Evolutionary conservation across 2,888 invertebrate species (phyloP).

Genomic region (Volucella bombylans): DNA sequence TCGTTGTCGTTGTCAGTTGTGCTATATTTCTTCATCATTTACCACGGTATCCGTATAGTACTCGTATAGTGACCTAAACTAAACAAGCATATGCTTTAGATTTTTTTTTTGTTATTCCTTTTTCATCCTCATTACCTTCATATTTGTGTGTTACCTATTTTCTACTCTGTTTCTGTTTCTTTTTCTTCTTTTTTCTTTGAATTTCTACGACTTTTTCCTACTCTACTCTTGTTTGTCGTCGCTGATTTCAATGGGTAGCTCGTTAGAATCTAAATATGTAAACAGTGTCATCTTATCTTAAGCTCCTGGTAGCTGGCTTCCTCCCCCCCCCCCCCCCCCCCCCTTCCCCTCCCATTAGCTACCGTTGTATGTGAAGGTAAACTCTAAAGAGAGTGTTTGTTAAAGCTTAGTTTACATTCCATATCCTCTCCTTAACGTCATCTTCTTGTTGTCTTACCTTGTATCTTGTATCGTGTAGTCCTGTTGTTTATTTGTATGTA

Average conservation of each 20-base stretch:
- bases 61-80: conserved; percentile 64
- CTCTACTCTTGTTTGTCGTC: conserved; percentile 51
- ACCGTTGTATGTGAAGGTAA: conserved; percentile 1
- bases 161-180: no score
- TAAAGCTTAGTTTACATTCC: conserved; percentile 26
- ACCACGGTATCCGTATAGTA: conserved; percentile 1
- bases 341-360: neutral
- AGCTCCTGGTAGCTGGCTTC: neutral
- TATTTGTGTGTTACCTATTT: conserved; percentile 30
- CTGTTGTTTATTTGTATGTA: conserved; percentile 35
- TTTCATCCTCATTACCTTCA: conserved; percentile 37
- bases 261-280: conserved; percentile 68
- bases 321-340: conserved; percentile 16
- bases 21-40: conserved; percentile 47
- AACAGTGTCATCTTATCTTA: conserved; percentile 60
- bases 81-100: conserved; percentile 23
- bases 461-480: neutral
- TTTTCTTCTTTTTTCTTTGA: no score
- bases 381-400: conserved; percentile 23
- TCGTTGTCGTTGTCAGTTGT: conserved; percentile 57
- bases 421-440: conserved; percentile 12
- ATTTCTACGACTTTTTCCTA: no score
- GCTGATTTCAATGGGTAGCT: conserved; percentile 56
- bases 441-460: conserved; percentile 18
- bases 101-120: conserved; percentile 50